Evolutionary conservation across 1,140 invertebrate genomes (phyloP).

Genomic region (Orius insidiosus): DNA sequence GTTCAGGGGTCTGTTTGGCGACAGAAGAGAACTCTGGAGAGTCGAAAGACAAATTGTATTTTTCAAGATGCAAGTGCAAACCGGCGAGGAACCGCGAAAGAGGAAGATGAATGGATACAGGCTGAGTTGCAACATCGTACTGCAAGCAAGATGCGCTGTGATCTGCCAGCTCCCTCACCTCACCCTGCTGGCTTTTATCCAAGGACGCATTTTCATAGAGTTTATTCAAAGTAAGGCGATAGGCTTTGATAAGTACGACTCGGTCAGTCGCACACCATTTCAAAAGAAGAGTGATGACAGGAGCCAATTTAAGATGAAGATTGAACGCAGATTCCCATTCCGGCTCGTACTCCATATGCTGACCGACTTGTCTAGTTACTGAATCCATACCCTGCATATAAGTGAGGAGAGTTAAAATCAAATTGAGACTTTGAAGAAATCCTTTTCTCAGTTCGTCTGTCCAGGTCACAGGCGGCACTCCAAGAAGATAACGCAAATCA

Average conservation of each 20-base stretch:
- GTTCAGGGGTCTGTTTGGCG: conserved; percentile 47
- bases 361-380: conserved; percentile 71
- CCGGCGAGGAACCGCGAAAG: conserved; percentile 75
- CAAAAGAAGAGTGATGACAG: conserved; percentile 66
- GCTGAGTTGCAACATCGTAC: conserved; percentile 71
- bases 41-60: conserved; percentile 50
- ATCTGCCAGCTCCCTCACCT: conserved; percentile 43
- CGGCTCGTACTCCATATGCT: conserved; percentile 96
- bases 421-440: conserved; percentile 69
- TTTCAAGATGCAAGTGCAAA: conserved; percentile 61
- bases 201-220: conserved; percentile 30
- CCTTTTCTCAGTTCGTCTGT: conserved; percentile 57
- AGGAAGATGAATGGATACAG: conserved; percentile 77
- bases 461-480: conserved; percentile 59
- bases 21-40: conserved; percentile 42
- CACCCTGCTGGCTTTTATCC: conserved; percentile 26
- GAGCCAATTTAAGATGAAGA: conserved; percentile 80
- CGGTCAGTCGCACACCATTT: conserved; percentile 84
- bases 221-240: conserved; percentile 44
- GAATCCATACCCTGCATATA: conserved; percentile 88
- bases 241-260: conserved; percentile 57
- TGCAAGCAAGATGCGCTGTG: conserved; percentile 61
- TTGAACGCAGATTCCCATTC: conserved; percentile 99
- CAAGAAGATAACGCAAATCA: conserved; percentile 79
- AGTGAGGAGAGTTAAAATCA: conserved; percentile 61